Conservation (phyloP, 2,113 vertebrate genomes). For the Corythaixoides concolor region DNA sequence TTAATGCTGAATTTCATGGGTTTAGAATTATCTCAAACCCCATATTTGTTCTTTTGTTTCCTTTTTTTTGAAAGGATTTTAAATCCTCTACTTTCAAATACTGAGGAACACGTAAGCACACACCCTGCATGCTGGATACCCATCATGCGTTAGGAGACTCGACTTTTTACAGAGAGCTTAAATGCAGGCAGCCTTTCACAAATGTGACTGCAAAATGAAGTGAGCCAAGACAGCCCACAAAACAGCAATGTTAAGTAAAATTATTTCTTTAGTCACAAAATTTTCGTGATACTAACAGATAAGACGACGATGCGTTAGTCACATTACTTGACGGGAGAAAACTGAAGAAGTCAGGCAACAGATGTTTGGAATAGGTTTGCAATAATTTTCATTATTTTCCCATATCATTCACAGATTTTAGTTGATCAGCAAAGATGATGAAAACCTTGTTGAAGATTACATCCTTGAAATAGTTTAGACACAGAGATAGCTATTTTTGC, state of each 20-base stretch:
- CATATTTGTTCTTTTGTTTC: neutral
- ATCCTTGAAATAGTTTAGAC: constrained; percentile 32
- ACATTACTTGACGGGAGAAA: constrained; percentile 17
- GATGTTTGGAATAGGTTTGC: constrained; percentile 43
- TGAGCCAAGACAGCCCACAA: constrained; percentile 37
- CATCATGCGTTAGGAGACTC: neutral
- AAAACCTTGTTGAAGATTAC: constrained; percentile 4
- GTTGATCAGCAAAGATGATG: neutral
- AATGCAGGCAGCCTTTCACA: neutral
- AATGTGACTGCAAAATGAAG: neutral
- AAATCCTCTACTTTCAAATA: neutral
- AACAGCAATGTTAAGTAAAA: neutral
- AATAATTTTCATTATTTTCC: constrained; percentile 40
- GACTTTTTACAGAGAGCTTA: neutral
- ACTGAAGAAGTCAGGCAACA: constrained; percentile 42
- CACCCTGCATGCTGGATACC: neutral
- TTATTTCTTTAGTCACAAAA: constrained; percentile 28
- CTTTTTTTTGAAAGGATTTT: neutral
- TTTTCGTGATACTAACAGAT: constrained; percentile 18
- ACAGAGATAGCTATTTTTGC: constrained; percentile 10
- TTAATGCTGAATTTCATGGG: neutral
- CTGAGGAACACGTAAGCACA: neutral
- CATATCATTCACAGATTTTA: neutral
- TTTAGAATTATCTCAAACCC: neutral
- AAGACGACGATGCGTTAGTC: constrained; percentile 26